Base-by-base conservation (phyloP, 1,140 invertebrate genomes). In the Pachyrhynchus sulphureomaculatus region DNA sequence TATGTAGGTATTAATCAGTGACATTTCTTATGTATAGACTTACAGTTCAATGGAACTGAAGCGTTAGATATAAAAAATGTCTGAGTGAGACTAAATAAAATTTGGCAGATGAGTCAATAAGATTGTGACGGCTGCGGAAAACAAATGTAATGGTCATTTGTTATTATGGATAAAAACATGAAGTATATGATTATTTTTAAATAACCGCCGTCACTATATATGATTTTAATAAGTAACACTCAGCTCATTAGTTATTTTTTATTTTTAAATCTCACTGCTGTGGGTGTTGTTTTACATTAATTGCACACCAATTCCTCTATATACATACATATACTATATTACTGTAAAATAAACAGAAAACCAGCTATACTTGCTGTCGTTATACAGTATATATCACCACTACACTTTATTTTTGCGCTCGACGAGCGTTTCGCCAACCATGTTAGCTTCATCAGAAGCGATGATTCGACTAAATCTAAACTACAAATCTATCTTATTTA, bases 11-110 rank as follows among this genome's bases (percentile, higher is more conserved):
- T 54, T 54, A 54, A 54, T 54, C 52, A 54, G 36, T 54, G 52
- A 5, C 41, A 56, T 56, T 41, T 26, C 29, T 45, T 56, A 44
- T 45, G 41, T 56, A 45, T 45, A 21, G 20, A 18, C 21, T 29
- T 26, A 34, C 53, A 45, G 53, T 56, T 56, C 53, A 56, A 56
- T 44, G 23, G 41, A 56, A 56, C 29, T 45, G 39, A 45, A 44
- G 34, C 53, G 41, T 56, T 45, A 24, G 36, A 15, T 15, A 41
- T 4, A 42, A 54, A 41, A 54, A 39, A 13, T 12, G 37, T 20
- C 37, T 45, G 41, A 56, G 18, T 56, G 39, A 45, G 21, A 36
- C 41, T 29, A 33, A 21, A 45, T 12, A 39, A 17, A 56, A 56
- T 56, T 56, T 56, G 53, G 53, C 53, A 51, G 48, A 33, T 51